phyloP scores from a whole-genome alignment of 2,797 vertebrate genomes.

The Zenarchopterus dispar region DNA sequence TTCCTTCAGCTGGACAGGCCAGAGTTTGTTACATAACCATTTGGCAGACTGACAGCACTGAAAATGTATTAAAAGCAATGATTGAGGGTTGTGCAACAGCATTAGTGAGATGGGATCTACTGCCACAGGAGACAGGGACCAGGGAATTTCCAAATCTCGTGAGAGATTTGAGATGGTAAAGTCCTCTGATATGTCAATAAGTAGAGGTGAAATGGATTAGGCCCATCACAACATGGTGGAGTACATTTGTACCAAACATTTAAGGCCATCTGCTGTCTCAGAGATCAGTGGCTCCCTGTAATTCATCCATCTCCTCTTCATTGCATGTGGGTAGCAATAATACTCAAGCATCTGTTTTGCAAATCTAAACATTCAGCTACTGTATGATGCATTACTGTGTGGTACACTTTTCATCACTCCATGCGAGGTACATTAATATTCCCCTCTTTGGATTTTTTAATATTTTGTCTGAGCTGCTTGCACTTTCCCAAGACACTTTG shows the following conservation, averaged over 20 bases:
- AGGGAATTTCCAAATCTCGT: constrained; percentile 61
- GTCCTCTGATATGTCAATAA: constrained; percentile 75
- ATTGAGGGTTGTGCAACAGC: constrained; percentile 81
- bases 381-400: constrained; percentile 17
- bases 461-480: background rate
- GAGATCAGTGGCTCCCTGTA: constrained; percentile 45
- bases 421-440: background rate
- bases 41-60: constrained; percentile 51
- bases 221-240: constrained; percentile 48
- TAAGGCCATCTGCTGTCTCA: constrained; percentile 58
- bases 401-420: constrained; percentile 9
- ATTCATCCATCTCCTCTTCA: constrained; percentile 35
- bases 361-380: constrained; percentile 1
- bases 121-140: constrained; percentile 42
- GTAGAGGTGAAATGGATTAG: constrained; percentile 71
- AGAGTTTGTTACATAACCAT: constrained; percentile 65
- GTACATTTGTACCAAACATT: constrained; percentile 58
- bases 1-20: constrained; percentile 32
- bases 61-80: constrained; percentile 75
- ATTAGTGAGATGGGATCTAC: constrained; percentile 79
- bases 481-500: too few species aligned
- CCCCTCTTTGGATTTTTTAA: background rate
- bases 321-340: constrained; percentile 35
- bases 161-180: constrained; percentile 67
- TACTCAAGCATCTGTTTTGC: constrained; percentile 20